Base-by-base conservation (phyloP, 2,888 invertebrate species). In the Lepidocyrtoides sp. region DNA sequence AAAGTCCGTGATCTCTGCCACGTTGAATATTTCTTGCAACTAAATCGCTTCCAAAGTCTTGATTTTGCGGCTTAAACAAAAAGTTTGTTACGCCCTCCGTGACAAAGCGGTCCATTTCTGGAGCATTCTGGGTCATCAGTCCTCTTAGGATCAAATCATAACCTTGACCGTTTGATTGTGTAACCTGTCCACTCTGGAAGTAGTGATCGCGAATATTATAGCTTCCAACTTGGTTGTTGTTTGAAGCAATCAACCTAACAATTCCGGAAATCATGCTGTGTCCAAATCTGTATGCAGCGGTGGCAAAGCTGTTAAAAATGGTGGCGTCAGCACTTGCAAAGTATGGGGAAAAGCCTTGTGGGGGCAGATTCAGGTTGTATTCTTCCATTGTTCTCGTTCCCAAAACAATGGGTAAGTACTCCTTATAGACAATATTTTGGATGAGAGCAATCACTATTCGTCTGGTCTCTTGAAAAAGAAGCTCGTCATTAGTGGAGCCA, bases 1-100 rank as follows among this genome's bases (percentile, higher is more conserved):
- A 94, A 0, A 95, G 60, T 26, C 95, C 95, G 89, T 95, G 95
- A 89, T 95, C 95, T 20, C 95, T 90, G n/a, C 94, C 94, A 63
- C 94, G 57, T 91, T 94, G 94, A 82, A 94, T 93, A 66, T 94
- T 94, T 83, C 94, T 91, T 0, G 94, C 94, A 14, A 93, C 87
- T 60, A 94, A 90, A 91, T 94, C 94, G 12, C 87, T 72, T n/a
- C 94, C 94, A 86, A 93, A 94, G 14, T 89, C 72, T 4, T 5
- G 8, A 12, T 86, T 89, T 41, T 32, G 86, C 2, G 66, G 77
- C 48, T 89, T 92, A 66, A 94, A 94, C 91, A 94, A 57, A 60
- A 92, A 92, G 72, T 94, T 94, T 3, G 94, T 95, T 23, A 95
- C 93, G 36, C 95, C 95, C 23, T 89, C 83, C 0, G 94, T 94